Conservation (phyloP, 2,888 invertebrate genomes). For the Acanthococcus lagerstroemiae region DNA sequence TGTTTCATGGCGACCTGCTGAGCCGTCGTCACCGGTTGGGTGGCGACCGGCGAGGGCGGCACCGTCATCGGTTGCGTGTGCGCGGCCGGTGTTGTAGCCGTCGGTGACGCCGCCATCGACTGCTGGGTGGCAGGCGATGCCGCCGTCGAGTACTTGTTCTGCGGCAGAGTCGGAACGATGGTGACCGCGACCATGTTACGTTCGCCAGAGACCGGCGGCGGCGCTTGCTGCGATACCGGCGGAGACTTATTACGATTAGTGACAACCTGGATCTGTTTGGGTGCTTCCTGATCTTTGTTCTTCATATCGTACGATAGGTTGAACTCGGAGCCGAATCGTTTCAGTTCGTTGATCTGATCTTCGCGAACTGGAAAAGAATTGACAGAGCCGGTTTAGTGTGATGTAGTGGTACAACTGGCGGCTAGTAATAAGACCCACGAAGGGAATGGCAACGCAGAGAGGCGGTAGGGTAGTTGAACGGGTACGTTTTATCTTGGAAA, state of each 20-base stretch:
- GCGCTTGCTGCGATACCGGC: slow-evolving; percentile 2
- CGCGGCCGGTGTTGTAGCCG: background rate
- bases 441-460: no score
- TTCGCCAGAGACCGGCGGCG: background rate
- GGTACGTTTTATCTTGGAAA: no score
- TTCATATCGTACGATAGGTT: slow-evolving; percentile 47
- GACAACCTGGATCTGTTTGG: slow-evolving; percentile 9
- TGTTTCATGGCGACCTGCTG: slow-evolving; percentile 19
- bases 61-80: background rate
- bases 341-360: slow-evolving; percentile 47
- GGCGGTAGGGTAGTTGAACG: no score
- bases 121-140: background rate
- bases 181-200: slow-evolving; percentile 12
- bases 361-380: no score
- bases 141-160: background rate
- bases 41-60: background rate
- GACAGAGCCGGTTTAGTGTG: no score
- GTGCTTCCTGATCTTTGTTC: slow-evolving; percentile 1
- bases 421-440: no score
- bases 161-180: slow-evolving; percentile 3
- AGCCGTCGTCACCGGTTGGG: background rate
- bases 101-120: background rate
- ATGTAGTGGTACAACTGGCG: no score
- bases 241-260: slow-evolving; percentile 21
- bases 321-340: slow-evolving; percentile 71